Evolutionary conservation across 2,797 vertebrate species (phyloP).

Genomic region (Pseudocheirus occidentalis): DNA sequence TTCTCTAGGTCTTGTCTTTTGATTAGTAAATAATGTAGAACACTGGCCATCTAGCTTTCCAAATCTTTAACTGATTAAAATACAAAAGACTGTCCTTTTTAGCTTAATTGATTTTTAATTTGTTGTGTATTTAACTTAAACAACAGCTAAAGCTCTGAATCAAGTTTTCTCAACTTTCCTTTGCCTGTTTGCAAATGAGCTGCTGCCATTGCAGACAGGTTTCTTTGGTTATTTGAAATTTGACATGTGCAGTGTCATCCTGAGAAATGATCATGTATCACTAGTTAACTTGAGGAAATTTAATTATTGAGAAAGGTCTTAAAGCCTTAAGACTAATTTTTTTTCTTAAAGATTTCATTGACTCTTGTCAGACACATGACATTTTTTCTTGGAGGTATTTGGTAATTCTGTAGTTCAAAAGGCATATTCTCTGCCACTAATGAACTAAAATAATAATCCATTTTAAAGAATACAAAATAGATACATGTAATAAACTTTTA

Average conservation of each 20-base stretch:
- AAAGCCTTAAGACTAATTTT: neutral
- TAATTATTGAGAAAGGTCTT: neutral
- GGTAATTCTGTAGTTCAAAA: neutral
- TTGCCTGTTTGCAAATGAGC: neutral
- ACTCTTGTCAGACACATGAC: neutral
- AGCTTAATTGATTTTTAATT: neutral
- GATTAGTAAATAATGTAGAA: neutral
- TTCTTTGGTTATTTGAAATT: constrained; percentile 1
- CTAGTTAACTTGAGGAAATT: neutral
- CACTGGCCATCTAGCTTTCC: neutral
- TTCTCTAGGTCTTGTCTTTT: neutral
- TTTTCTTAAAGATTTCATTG: neutral
- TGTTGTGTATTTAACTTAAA: neutral
- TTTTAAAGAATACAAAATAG: constrained; percentile 15
- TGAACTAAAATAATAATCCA: too few species aligned
- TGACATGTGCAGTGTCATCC: neutral
- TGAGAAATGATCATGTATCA: neutral
- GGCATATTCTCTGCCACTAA: neutral
- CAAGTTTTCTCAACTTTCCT: neutral
- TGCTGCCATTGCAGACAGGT: neutral
- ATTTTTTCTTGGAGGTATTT: neutral
- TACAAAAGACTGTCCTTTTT: neutral
- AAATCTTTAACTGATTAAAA: neutral
- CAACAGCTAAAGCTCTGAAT: neutral
- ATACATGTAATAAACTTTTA: constrained; percentile 22